Base-by-base conservation (phyloP, 2,797 vertebrate species). In the Microtus obscurus region DNA sequence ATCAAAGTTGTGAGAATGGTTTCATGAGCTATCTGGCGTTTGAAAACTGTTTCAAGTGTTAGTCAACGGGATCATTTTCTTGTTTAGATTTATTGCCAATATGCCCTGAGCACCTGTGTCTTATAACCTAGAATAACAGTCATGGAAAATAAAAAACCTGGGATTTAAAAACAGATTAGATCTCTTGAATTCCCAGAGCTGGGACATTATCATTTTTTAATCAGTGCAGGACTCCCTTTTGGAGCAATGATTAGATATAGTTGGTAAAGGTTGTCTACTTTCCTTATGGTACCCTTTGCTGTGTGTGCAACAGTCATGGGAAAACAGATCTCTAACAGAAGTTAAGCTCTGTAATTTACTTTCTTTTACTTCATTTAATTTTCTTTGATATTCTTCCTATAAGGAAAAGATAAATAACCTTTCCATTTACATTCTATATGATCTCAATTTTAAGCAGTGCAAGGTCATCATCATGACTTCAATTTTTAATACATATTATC, bases 301-400 rank as follows among this genome's bases (percentile, higher is more conserved):
- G 27, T 73, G 19, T 88, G 27, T 73, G 19, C 7, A 48, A 45
- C 1, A 27, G 14, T 56, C 51, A 65, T 29, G 37, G 65, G 48
- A 86, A 53, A 92, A 82, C 14, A 79, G 74, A 90, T 17, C 25
- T 43, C 8, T 40, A 6, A 13, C 91, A 27, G 40, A 92, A 95
- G n/a, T 7, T 94, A 86, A 79, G 6, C 34, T 43, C 31, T 88
- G 37, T 90, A 34, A 71, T 67, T 96, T 87, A 9, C 78, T 90
- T 93, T 96, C 48, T 78, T 97, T 96, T 87, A 12, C 17, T 43
- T 88, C 53, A 78, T 95, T 94, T 2, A 23, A 51, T 65, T 40
- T 76, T 80, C 6, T 31, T 92, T 87, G 45, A 25, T 40, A n/a
- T 78, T 87, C 78, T 90, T 79, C n/a, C 31, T 74, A 31, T 83